Evolutionary conservation across 2,113 vertebrate genomes (phyloP).

Genomic region (Tetrao urogallus): DNA sequence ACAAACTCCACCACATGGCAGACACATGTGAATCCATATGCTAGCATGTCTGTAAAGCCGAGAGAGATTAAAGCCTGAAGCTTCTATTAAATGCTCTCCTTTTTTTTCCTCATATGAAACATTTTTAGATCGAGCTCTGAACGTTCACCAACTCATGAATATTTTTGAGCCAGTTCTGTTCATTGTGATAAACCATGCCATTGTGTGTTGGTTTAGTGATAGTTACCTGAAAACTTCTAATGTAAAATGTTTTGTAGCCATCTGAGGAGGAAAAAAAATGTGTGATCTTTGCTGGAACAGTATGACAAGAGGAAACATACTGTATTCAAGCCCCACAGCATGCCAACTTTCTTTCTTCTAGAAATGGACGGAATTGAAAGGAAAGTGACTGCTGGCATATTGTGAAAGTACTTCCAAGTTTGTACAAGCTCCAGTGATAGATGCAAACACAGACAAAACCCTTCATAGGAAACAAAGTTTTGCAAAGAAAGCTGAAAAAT

Average conservation of each 20-base stretch:
- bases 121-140: constrained; percentile 63
- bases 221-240: constrained; percentile 67
- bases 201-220: constrained; percentile 35
- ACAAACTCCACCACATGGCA: constrained; percentile 64
- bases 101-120: constrained; percentile 50
- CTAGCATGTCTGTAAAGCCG: constrained; percentile 61
- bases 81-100: constrained; percentile 62
- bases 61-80: constrained; percentile 67
- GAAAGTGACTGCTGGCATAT: constrained; percentile 66
- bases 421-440: constrained; percentile 54
- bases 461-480: constrained; percentile 42
- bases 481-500: constrained; percentile 51
- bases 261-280: constrained; percentile 15
- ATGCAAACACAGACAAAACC: constrained; percentile 67
- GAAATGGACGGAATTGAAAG: constrained; percentile 71
- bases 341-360: constrained; percentile 67
- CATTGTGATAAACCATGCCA: constrained; percentile 12
- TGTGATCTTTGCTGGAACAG: constrained; percentile 65
- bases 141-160: constrained; percentile 34
- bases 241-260: constrained; percentile 54
- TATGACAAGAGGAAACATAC: constrained; percentile 64
- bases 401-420: constrained; percentile 60
- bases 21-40: constrained; percentile 76
- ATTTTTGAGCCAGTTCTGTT: constrained; percentile 51
- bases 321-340: constrained; percentile 16